Evolutionary conservation across 1,140 invertebrate genomes (phyloP).

Genomic region (Coptotermes formosanus): DNA sequence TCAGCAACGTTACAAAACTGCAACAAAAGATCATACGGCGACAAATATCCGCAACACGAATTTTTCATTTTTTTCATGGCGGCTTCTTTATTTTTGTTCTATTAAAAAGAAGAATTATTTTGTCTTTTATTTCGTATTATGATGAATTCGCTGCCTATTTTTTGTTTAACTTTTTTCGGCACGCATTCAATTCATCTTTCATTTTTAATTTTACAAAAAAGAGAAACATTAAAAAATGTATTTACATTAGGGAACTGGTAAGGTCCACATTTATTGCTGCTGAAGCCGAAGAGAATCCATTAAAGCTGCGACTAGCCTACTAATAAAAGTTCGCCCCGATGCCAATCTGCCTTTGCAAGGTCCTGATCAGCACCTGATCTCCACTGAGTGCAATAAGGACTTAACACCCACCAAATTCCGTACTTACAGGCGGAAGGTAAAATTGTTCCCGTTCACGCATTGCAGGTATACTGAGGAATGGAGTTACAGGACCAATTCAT

Average conservation of each 20-base stretch:
- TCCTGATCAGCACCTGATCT: not conserved
- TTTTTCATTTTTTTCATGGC: not conserved
- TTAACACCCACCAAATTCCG: too few species aligned
- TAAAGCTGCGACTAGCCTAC: not conserved
- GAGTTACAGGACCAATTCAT: too few species aligned
- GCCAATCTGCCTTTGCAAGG: not conserved
- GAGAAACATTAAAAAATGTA: conserved; percentile 18
- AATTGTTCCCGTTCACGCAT: too few species aligned
- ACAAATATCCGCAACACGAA: not conserved
- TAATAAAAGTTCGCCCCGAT: not conserved
- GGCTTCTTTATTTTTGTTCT: not conserved
- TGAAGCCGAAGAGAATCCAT: conserved; percentile 14
- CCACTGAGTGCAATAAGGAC: too few species aligned
- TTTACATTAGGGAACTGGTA: conserved; percentile 12
- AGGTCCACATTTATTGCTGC: conserved; percentile 15
- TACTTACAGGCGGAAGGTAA: too few species aligned
- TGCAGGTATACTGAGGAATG: too few species aligned
- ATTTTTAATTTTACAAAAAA: conserved; percentile 12
- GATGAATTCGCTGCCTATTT: not conserved
- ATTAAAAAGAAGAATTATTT: not conserved
- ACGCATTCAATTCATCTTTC: not conserved
- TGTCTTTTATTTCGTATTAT: conserved; percentile 7
- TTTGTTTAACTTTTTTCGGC: not conserved
- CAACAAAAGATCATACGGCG: not conserved
- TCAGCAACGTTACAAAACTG: not conserved